Evolutionary conservation across 2,797 vertebrate genomes (phyloP), one percentile per base, ranked within the genome.

Genomic region (Protonibea diacanthus): DNA sequence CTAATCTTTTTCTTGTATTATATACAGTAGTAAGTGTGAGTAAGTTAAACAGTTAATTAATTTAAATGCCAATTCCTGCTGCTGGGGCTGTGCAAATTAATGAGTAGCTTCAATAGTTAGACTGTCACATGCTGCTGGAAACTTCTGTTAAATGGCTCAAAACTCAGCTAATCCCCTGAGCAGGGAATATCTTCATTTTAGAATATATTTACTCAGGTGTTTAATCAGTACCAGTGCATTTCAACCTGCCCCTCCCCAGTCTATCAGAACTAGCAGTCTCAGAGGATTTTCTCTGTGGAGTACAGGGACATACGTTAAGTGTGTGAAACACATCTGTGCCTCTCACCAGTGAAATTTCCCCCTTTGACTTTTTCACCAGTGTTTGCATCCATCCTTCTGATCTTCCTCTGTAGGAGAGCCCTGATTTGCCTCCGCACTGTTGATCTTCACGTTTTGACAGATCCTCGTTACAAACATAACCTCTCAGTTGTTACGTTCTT

Each of bases 401-500:
- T 88, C 72, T 83, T 60, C 58, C 66, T 78, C 72, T 47, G 83
- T 58, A 69, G 56, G 72, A 81, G 74, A 83, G 79, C 70, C 78
- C 69, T 66, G 76, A 89, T 88, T 85, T 65, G 64, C 82, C 82
- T 87, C 65, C 0, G 33, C 5, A 3, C 74, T 65, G 85, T 81
- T 81, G 86, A 84, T 84, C 79, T 82, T 66, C 67, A 44, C 60
- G 21, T 76, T 79, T 71, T 85, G 74, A 89, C 85, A 86, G 85
- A 91, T 90, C 87, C 88, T 84, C 55, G 74, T 91, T 87, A 90
- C 87, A 86, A 89, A 81, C 80, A 86, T 80, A 88, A 87, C 89
- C 80, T 89, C 88, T 88, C 88, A 63, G 74, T 78, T 90, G 82
- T 80, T 82, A 47, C 74, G 40, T 84, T 86, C 80, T 76, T 84